phyloP scores from a whole-genome alignment of 2,113 vertebrate species.

The Neopipo cinnamomea region DNA sequence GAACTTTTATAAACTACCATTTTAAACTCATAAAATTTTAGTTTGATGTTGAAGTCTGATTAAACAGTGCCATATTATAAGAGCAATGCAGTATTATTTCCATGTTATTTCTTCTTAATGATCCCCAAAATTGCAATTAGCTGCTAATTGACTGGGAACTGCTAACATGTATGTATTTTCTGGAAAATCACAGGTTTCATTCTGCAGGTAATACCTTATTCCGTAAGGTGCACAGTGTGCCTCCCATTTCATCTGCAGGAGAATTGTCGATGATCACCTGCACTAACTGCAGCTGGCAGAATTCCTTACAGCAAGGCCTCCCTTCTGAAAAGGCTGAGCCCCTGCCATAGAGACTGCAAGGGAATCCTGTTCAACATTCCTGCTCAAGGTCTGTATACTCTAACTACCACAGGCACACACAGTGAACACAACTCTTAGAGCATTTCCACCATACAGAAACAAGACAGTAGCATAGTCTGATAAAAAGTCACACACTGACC shows the following conservation, averaged over 20 bases:
- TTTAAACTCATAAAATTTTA: background rate
- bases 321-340: background rate
- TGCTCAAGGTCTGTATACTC: accelerated
- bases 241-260: background rate
- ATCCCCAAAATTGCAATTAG: background rate
- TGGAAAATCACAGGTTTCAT: background rate
- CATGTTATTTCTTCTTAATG: background rate
- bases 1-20: background rate
- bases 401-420: accelerated
- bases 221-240: background rate
- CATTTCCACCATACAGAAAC: background rate
- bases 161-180: background rate
- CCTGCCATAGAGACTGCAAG: background rate
- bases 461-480: background rate
- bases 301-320: background rate
- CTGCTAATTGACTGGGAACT: background rate
- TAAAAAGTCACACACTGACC: background rate
- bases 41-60: background rate
- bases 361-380: accelerated
- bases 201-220: background rate
- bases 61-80: background rate
- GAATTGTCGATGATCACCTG: background rate
- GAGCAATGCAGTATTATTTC: background rate
- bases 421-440: background rate
- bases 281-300: background rate